These are phyloP conservation scores for Halcyon malimbica DNA, from an alignment of 2,113 vertebrate species.

Conservation along the genomic window DNA sequence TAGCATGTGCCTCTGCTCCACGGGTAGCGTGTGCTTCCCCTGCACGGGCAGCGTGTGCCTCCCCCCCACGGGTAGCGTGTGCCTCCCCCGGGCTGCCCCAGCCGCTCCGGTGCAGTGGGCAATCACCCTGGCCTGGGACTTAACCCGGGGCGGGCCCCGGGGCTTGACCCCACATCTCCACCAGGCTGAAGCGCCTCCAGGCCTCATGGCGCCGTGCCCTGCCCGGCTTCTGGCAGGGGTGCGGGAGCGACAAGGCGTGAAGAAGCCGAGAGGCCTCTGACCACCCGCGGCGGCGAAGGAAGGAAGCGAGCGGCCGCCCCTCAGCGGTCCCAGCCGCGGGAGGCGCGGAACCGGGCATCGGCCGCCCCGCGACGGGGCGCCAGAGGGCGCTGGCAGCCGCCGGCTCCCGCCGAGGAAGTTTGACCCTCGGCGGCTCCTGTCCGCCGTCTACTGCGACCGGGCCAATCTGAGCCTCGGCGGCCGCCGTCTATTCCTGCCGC, in stretches of 20 bases:
- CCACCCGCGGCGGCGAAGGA: rapidly evolving
- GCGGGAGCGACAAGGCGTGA: neutral
- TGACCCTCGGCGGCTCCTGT: slow-evolving; percentile 19
- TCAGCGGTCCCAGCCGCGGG: too few relatives aligned
- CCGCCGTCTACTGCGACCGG: rapidly evolving
- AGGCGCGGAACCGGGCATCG: too few relatives aligned
- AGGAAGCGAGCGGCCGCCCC: neutral
- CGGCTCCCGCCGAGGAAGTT: neutral
- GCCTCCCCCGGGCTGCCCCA: neutral
- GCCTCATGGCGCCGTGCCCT: rapidly evolving
- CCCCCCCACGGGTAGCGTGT: neutral
- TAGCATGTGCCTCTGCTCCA: too few relatives aligned
- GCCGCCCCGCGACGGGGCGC: neutral
- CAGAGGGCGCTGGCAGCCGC: neutral
- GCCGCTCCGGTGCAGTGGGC: rapidly evolving
- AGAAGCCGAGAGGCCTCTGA: neutral
- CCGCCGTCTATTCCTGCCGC: neutral
- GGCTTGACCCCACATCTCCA: rapidly evolving
- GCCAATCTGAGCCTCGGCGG: neutral
- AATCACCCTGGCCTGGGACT: rapidly evolving
- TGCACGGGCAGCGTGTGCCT: neutral
- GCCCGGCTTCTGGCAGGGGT: neutral
- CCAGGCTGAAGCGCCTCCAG: neutral
- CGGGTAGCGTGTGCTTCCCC: neutral
- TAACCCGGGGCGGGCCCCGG: rapidly evolving